Evolutionary conservation across 2,888 invertebrate genomes (phyloP).

Genomic region (Steinernema scapterisci): DNA sequence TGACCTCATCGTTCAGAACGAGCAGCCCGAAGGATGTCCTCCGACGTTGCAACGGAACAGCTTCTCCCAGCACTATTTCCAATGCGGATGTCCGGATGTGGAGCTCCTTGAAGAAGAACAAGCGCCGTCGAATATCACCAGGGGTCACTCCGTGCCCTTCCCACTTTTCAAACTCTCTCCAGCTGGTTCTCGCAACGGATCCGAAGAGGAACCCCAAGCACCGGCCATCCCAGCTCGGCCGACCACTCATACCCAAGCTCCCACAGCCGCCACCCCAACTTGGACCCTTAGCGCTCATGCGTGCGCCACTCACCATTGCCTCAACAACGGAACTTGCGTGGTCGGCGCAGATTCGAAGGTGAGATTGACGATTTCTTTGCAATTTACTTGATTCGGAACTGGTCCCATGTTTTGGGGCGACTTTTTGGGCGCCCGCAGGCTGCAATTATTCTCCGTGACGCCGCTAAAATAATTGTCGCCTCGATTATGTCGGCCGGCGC

Average conservation of each 20-base stretch:
- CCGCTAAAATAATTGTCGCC: slow-evolving; percentile 31
- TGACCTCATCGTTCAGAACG: slow-evolving; percentile 54
- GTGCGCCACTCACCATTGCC: slow-evolving; percentile 53
- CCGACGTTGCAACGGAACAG: slow-evolving; percentile 53
- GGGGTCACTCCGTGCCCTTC: slow-evolving; percentile 26
- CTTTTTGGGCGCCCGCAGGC: not conserved
- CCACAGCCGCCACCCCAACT: not conserved
- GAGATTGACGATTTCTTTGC: not conserved
- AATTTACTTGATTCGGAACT: not conserved
- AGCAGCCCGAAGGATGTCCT: slow-evolving; percentile 54
- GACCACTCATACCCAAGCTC: not conserved
- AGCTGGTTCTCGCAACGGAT: not conserved
- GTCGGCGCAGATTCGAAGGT: slow-evolving; percentile 49
- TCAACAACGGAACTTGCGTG: slow-evolving; percentile 60
- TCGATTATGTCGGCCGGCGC: slow-evolving; percentile 14
- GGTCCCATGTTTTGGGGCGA: not conserved
- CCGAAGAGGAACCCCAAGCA: not conserved
- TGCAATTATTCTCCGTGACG: slow-evolving; percentile 12
- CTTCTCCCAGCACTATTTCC: slow-evolving; percentile 50
- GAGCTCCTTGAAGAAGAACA: slow-evolving; percentile 34
- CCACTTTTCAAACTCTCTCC: slow-evolving; percentile 31
- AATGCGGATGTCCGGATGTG: slow-evolving; percentile 52
- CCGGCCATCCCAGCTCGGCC: not conserved
- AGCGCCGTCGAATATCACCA: not conserved
- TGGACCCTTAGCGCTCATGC: slow-evolving; percentile 40